Percentiles rank a stretch among this genome's conserved stretches.
phyloP scores from a whole-genome alignment of 1,140 invertebrate genomes.

The Paracyclopina nana region DNA sequence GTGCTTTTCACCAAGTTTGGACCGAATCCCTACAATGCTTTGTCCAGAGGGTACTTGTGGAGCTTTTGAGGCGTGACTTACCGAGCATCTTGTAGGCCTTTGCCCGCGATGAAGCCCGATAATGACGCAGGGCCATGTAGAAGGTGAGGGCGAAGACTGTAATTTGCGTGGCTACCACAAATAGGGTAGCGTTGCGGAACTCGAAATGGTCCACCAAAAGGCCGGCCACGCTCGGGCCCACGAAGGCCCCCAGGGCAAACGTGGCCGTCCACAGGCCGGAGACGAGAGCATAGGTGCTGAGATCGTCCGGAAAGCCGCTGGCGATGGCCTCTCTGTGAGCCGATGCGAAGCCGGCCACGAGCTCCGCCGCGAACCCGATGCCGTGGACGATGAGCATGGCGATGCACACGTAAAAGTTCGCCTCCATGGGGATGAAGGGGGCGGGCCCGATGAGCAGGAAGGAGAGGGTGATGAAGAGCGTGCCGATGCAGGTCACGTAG shows the following conservation, averaged over 20 bases:
- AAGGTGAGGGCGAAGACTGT: no score
- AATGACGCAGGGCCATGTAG: no score
- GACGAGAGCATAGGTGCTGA: constrained; percentile 59
- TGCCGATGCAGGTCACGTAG: constrained; percentile 42
- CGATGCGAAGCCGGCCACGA: constrained; percentile 61
- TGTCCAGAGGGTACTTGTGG: no score
- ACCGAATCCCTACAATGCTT: no score
- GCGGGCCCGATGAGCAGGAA: constrained; percentile 52
- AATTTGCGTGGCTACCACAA: no score
- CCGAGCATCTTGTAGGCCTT: no score
- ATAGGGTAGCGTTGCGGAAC: constrained; percentile 44
- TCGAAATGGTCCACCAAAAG: constrained; percentile 48
- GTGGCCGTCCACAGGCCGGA: constrained; percentile 66
- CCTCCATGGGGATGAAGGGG: constrained; percentile 38
- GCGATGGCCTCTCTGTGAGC: constrained; percentile 46
- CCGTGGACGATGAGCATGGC: constrained; percentile 49
- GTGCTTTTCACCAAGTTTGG: no score
- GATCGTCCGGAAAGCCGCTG: constrained; percentile 47
- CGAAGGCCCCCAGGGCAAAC: constrained; percentile 59
- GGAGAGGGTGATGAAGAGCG: constrained; percentile 38
- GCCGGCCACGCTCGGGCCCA: constrained; percentile 54
- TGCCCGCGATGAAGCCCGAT: no score
- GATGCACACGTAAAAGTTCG: constrained; percentile 26
- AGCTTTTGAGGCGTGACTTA: no score
- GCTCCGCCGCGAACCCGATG: constrained; percentile 49